These are phyloP conservation scores for Homarus gammarus DNA, from an alignment of 2,888 invertebrate genomes.

Conservation along the genomic window DNA sequence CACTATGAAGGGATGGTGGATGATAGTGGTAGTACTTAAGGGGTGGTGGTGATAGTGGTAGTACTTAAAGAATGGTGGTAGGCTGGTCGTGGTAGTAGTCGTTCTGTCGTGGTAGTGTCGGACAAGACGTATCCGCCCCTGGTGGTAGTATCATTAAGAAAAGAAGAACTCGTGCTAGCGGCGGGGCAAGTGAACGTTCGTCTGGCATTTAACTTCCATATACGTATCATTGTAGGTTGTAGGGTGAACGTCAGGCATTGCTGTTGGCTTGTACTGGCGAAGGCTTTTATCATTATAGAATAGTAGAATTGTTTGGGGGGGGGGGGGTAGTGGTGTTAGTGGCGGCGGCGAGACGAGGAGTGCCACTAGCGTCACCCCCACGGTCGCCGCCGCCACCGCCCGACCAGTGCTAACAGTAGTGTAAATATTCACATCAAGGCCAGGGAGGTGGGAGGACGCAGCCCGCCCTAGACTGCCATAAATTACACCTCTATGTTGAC, in stretches of 20 bases:
- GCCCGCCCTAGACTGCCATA: slow-evolving; percentile 8
- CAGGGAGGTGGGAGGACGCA: slow-evolving; percentile 23
- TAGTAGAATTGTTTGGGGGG: not conserved
- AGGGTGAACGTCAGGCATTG: too few relatives aligned
- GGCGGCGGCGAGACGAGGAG: not conserved
- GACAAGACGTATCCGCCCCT: too few relatives aligned
- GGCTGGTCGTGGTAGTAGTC: not conserved
- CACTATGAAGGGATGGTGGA: too few relatives aligned
- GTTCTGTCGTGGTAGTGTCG: not conserved
- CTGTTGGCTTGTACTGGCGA: too few relatives aligned
- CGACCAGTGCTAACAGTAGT: slow-evolving; percentile 63
- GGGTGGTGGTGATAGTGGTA: not conserved
- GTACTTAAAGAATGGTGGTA: too few relatives aligned
- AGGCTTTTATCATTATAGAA: too few relatives aligned
- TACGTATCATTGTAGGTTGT: too few relatives aligned
- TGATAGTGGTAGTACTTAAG: not conserved
- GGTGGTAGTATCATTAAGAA: too few relatives aligned
- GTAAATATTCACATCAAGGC: slow-evolving; percentile 64
- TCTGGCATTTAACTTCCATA: too few relatives aligned
- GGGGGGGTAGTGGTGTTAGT: not conserved
- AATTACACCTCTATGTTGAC: slow-evolving; percentile 36
- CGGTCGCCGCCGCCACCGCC: slow-evolving; percentile 11
- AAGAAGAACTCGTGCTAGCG: too few relatives aligned
- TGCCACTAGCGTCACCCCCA: not conserved
- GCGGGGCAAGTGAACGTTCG: too few relatives aligned